Conservation (phyloP, 1,140 invertebrate species). For the Drosophila gunungcola region DNA sequence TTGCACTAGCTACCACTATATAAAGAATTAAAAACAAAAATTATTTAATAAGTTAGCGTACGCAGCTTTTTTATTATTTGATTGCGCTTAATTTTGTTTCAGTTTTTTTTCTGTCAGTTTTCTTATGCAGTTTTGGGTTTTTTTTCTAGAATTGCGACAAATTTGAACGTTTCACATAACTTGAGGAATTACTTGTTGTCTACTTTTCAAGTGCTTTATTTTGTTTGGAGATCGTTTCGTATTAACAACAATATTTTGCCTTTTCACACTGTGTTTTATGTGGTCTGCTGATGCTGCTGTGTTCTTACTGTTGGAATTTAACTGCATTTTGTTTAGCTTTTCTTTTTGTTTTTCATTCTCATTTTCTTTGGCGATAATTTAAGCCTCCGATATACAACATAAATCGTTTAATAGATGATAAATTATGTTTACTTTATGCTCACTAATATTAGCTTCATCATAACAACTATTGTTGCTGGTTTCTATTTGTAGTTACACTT, state of each 20-base stretch:
- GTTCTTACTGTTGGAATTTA: slow-evolving; percentile 25
- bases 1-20: slow-evolving; percentile 85
- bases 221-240: slow-evolving; percentile 74
- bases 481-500: slow-evolving; percentile 40
- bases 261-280: slow-evolving; percentile 20
- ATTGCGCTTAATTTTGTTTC: slow-evolving; percentile 53
- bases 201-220: slow-evolving; percentile 48
- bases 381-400: slow-evolving; percentile 84
- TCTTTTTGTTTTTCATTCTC: slow-evolving; percentile 51
- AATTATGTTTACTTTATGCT: slow-evolving; percentile 60
- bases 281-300: slow-evolving; percentile 32
- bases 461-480: slow-evolving; percentile 64
- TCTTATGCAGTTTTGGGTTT: slow-evolving; percentile 32
- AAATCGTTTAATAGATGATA: slow-evolving; percentile 73
- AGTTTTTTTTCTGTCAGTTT: slow-evolving; percentile 40
- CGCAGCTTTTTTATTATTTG: slow-evolving; percentile 53
- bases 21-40: slow-evolving; percentile 83
- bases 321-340: slow-evolving; percentile 51
- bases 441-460: slow-evolving; percentile 38
- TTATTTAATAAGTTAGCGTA: slow-evolving; percentile 80
- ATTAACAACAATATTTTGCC: slow-evolving; percentile 27
- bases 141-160: slow-evolving; percentile 31
- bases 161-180: slow-evolving; percentile 28
- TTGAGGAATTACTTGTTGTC: slow-evolving; percentile 39
- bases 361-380: slow-evolving; percentile 84